A percentile compares a stretch with the other conserved stretches of the same genome.
Evolutionary conservation across 1,140 invertebrate genomes (phyloP).

Genomic region (Drosophila sp.): DNA sequence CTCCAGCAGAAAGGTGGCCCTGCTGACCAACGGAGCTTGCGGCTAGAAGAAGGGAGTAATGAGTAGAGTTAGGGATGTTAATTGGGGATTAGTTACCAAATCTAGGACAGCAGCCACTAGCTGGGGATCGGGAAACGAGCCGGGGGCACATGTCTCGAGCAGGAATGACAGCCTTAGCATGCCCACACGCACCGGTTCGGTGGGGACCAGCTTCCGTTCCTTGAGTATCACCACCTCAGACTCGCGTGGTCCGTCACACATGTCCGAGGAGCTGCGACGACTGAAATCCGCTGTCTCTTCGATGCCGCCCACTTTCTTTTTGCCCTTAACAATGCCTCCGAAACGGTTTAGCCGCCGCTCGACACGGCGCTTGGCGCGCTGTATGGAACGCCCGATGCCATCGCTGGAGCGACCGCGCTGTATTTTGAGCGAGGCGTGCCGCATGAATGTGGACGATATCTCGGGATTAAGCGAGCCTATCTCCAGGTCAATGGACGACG

Average conservation of each 20-base stretch:
- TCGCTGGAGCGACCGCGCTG: constrained; percentile 80
- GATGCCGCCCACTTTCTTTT: constrained; percentile 93
- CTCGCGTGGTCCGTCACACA: constrained; percentile 90
- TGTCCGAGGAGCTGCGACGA: constrained; percentile 91
- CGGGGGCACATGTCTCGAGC: constrained; percentile 97
- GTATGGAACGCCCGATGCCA: constrained; percentile 87
- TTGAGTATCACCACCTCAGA: constrained; percentile 94
- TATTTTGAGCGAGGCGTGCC: constrained; percentile 83
- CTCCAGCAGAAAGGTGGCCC: constrained; percentile 96
- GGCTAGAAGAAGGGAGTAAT: constrained; percentile 85
- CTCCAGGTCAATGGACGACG: constrained; percentile 84
- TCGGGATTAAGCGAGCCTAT: constrained; percentile 84
- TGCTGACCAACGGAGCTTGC: constrained; percentile 94
- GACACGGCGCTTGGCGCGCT: constrained; percentile 91
- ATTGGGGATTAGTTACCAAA: constrained; percentile 86
- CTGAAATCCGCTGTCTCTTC: constrained; percentile 93
- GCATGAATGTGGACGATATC: constrained; percentile 80
- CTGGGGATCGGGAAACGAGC: constrained; percentile 96
- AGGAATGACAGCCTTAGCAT: constrained; percentile 94
- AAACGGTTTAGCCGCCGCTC: constrained; percentile 92
- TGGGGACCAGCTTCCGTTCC: constrained; percentile 91
- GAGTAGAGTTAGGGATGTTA: not conserved
- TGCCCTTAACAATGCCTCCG: constrained; percentile 87
- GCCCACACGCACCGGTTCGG: constrained; percentile 89
- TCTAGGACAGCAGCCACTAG: constrained; percentile 97